Percentiles rank a stretch among this genome's conserved stretches.
Conservation (phyloP, 2,888 invertebrate genomes). For the Dorcus hopei region DNA sequence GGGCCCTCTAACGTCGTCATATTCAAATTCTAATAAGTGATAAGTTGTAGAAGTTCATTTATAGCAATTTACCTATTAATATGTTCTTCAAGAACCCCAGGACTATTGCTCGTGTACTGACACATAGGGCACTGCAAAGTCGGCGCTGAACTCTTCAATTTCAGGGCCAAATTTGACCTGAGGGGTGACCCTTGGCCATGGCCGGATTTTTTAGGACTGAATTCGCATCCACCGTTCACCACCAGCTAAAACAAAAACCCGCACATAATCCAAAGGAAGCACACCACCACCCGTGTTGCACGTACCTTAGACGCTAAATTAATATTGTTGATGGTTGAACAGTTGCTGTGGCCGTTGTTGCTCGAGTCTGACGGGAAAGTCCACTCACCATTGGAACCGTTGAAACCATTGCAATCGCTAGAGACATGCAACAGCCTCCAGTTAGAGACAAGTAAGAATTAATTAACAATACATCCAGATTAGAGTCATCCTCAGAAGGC, state of each 20-base stretch:
- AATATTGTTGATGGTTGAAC: slow-evolving; percentile 45
- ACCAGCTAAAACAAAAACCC: slow-evolving; percentile 27
- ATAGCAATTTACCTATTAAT: slow-evolving; percentile 57
- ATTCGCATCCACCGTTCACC: slow-evolving; percentile 46
- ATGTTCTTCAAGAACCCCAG: slow-evolving; percentile 74
- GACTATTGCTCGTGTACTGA: slow-evolving; percentile 71
- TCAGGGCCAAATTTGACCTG: slow-evolving; percentile 67
- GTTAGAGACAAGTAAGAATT: neutral
- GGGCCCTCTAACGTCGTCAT: too few species aligned
- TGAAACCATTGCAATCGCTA: slow-evolving; percentile 41
- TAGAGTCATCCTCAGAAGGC: neutral
- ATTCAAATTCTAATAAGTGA: too few species aligned
- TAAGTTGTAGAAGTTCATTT: too few species aligned
- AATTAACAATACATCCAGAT: neutral
- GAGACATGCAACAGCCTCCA: slow-evolving; percentile 18
- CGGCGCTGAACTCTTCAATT: slow-evolving; percentile 61
- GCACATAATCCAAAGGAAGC: too few species aligned
- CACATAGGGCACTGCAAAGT: slow-evolving; percentile 69
- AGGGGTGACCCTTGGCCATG: slow-evolving; percentile 73
- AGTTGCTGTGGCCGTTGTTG: slow-evolving; percentile 7
- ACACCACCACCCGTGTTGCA: too few species aligned
- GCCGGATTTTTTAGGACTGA: slow-evolving; percentile 47
- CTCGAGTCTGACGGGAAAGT: slow-evolving; percentile 9
- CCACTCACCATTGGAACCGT: slow-evolving; percentile 32
- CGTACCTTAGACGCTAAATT: slow-evolving; percentile 47